Percentiles rank a stretch among this genome's conserved stretches.
These are phyloP conservation scores for Amazonetta brasiliensis DNA, from an alignment of 2,797 vertebrate species.

Conservation along the genomic window DNA sequence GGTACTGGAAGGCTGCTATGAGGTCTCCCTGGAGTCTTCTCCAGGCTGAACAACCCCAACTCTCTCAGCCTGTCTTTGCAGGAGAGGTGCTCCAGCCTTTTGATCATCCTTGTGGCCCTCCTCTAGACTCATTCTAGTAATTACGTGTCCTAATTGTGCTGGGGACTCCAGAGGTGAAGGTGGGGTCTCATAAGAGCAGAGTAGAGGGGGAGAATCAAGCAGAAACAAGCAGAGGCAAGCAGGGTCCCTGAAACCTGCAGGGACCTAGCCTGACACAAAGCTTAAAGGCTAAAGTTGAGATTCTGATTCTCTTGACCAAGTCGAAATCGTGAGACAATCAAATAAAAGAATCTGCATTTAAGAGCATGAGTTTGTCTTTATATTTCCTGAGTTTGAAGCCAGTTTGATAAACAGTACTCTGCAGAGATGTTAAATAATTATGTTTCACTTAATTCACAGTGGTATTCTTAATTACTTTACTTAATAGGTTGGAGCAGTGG, in stretches of 20 bases:
- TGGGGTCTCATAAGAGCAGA: too few relatives aligned
- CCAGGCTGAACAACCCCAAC: too few relatives aligned
- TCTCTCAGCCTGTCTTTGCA: too few relatives aligned
- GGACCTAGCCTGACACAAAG: not conserved
- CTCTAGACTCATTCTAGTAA: too few relatives aligned
- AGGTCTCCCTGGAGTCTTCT: too few relatives aligned
- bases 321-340: not conserved
- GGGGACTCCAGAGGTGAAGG: too few relatives aligned
- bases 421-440: not conserved
- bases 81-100: too few relatives aligned
- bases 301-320: not conserved
- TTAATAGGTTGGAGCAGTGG: not conserved
- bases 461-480: not conserved
- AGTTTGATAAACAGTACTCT: not conserved
- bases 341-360: not conserved
- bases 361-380: not conserved
- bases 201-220: too few relatives aligned
- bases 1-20: too few relatives aligned
- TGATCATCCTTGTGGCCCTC: too few relatives aligned
- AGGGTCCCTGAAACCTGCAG: not conserved
- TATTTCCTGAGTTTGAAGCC: not conserved
- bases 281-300: not conserved
- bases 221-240: not conserved
- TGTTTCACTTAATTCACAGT: not conserved
- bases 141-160: too few relatives aligned